Evolutionary conservation across 2,888 invertebrate genomes (phyloP), one percentile per base, ranked within the genome.

Genomic region (Rhagium mordax): DNA sequence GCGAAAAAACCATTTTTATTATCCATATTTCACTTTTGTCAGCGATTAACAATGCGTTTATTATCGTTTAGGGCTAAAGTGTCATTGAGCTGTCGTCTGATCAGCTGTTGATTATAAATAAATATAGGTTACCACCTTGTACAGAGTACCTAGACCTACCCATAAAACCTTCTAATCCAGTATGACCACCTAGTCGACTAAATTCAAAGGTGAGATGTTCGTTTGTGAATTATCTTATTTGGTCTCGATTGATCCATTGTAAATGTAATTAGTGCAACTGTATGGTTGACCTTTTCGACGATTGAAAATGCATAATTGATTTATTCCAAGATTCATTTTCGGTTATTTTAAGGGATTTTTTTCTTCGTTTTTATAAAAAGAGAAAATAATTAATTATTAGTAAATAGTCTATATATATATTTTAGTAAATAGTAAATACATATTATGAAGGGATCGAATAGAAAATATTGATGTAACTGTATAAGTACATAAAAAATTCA

Each of bases 21-120:
- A n/a, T n/a, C n/a, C n/a, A n/a, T n/a, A n/a, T n/a, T n/a, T n/a
- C n/a, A n/a, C n/a, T 41, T 5, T 41, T n/a, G 41, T 41, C n/a
- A 41, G 4, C 41, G 41, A 41, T 41, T 41, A 41, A n/a, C 41
- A n/a, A 41, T 41, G 41, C n/a, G 3, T 10, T 59, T 16, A 33
- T 59, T 59, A 59, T 15, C n/a, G 29, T 27, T 51, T 51, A 53
- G 16, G 15, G 29, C 20, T n/a, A n/a, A n/a, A n/a, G 51, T 27
- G 65, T 65, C 53, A 65, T 65, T 65, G 65, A 65, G 16, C 65
- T 29, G 59, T 59, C 64, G 49, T 49, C 49, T 27, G 65, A 65
- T 51, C 65, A 65, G 65, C 65, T 65, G 41, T n/a, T 41, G 65
- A 65, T 53, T 53, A 24, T 24, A 29, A 15, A 65, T 24, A 65